Conservation (phyloP, 2,113 vertebrate genomes). For the Platanista minor region DNA sequence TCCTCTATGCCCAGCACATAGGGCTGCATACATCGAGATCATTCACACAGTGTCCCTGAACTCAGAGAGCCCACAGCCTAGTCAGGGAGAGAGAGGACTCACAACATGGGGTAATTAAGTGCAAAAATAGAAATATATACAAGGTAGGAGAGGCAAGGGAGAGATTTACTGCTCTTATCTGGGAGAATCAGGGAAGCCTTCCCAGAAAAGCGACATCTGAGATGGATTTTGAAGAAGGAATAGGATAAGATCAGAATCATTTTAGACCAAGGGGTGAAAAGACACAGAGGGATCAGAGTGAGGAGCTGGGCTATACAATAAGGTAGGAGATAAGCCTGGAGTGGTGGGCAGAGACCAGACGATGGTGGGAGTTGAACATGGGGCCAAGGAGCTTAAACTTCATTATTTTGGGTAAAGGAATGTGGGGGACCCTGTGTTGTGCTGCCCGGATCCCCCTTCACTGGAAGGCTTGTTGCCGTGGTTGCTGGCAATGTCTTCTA, state of each 20-base stretch:
- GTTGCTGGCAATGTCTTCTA: background rate
- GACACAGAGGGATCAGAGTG: background rate
- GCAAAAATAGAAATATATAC: background rate
- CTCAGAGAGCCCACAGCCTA: background rate
- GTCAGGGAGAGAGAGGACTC: background rate
- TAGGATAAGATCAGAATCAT: background rate
- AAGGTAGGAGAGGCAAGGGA: background rate
- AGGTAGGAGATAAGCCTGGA: background rate
- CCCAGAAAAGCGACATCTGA: background rate
- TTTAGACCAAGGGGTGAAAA: background rate
- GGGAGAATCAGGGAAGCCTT: background rate
- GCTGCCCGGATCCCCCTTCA: background rate
- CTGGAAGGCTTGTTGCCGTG: background rate
- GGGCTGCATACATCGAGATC: background rate
- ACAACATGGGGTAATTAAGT: background rate
- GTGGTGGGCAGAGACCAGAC: background rate
- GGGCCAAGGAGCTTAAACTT: background rate
- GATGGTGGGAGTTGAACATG: background rate
- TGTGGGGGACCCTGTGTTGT: background rate
- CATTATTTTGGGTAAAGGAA: background rate
- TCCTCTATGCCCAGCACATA: background rate
- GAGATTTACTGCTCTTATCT: background rate
- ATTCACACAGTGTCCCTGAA: background rate
- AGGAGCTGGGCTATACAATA: background rate
- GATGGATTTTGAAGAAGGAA: conserved; percentile 1